These are phyloP conservation scores for Shinisaurus crocodilurus DNA, from an alignment of 2,113 vertebrate species.

Conservation along the genomic window DNA sequence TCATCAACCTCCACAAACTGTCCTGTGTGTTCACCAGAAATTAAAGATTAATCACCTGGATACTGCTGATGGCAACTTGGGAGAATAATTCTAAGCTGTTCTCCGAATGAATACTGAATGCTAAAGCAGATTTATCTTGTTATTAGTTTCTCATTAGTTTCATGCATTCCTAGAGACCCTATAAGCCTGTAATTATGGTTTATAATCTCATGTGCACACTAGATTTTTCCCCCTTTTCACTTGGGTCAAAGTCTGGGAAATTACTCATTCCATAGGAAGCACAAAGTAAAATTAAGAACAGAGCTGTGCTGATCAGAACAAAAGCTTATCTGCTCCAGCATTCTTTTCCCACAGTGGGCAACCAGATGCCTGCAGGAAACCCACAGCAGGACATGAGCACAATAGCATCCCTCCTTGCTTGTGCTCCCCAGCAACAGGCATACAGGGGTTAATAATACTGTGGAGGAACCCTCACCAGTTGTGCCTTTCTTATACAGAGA, in stretches of 20 bases:
- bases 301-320: background rate
- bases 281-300: background rate
- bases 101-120: slow-evolving; percentile 6
- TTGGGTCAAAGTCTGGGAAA: background rate
- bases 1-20: background rate
- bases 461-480: too few species aligned
- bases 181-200: slow-evolving; percentile 28
- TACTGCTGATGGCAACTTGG: slow-evolving; percentile 1
- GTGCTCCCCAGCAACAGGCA: background rate
- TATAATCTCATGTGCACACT: slow-evolving; percentile 19
- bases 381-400: background rate
- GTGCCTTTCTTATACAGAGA: too few species aligned
- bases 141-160: slow-evolving; percentile 36
- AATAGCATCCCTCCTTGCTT: background rate
- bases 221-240: background rate
- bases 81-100: slow-evolving; percentile 11
- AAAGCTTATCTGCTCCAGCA: background rate
- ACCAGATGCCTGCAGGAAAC: background rate
- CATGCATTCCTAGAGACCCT: slow-evolving; percentile 23
- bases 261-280: slow-evolving; percentile 4
- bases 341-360: background rate
- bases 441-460: too few species aligned
- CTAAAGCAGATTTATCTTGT: slow-evolving; percentile 40
- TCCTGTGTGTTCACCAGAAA: slow-evolving; percentile 13
- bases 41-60: slow-evolving; percentile 28